These are phyloP conservation scores for Aphelocoma californica DNA, from an alignment of 2,797 vertebrate species.

Conservation along the genomic window DNA sequence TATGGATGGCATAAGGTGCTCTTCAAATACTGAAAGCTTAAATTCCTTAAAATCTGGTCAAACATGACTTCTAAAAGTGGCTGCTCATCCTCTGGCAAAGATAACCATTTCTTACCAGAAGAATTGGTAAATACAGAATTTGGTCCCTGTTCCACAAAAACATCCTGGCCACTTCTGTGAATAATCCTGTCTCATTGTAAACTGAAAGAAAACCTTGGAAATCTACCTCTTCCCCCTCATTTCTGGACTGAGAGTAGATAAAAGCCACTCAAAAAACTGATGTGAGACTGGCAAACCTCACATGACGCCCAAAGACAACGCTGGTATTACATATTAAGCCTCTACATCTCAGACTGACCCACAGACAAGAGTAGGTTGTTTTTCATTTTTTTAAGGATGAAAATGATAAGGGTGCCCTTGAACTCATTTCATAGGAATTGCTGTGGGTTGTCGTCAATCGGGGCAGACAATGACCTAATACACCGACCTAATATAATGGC, in stretches of 20 bases:
- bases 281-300: background rate
- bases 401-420: background rate
- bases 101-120: background rate
- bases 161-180: background rate
- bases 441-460: fast-evolving
- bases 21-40: background rate
- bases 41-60: background rate
- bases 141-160: background rate
- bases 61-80: background rate
- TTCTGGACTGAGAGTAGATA: background rate
- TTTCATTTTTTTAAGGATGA: background rate
- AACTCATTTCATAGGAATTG: background rate
- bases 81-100: background rate
- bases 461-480: background rate
- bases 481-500: background rate
- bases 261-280: background rate
- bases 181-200: background rate
- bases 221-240: background rate
- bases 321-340: background rate
- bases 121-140: background rate
- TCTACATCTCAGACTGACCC: background rate
- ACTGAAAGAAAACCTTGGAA: background rate
- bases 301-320: background rate
- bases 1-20: background rate
- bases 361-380: fast-evolving